Evolutionary conservation across 2,797 vertebrate species (phyloP).

Genomic region (Cichlasoma orientale): DNA sequence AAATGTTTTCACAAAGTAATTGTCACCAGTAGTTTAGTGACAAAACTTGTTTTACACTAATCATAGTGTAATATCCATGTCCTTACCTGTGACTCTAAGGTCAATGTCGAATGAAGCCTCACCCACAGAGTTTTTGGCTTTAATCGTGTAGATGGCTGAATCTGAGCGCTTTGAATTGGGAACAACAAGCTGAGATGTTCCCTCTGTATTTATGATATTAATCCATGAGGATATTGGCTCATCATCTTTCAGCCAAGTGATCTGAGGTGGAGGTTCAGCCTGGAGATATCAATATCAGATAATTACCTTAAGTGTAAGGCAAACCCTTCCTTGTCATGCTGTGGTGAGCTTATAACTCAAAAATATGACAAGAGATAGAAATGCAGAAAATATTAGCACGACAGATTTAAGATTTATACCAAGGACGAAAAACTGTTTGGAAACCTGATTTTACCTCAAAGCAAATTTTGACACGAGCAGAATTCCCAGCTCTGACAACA

Average conservation of each 20-base stretch:
- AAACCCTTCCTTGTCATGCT: background rate
- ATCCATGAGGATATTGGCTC: conserved; percentile 77
- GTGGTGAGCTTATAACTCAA: conserved; percentile 5
- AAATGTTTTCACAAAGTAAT: background rate
- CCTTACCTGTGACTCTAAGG: conserved; percentile 87
- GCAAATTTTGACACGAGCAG: conserved; percentile 79
- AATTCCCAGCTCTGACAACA: conserved; percentile 83
- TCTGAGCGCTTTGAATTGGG: conserved; percentile 81
- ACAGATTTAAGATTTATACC: background rate
- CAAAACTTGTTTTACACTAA: background rate
- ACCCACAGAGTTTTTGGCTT: conserved; percentile 78
- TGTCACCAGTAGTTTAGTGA: background rate
- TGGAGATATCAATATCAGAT: conserved; percentile 55
- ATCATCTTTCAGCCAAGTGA: conserved; percentile 88
- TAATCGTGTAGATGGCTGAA: conserved; percentile 82
- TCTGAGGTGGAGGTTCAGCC: conserved; percentile 83
- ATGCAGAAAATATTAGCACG: background rate
- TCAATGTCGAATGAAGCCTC: conserved; percentile 81
- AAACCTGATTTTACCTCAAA: conserved; percentile 79
- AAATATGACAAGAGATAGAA: background rate
- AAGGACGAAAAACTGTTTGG: background rate
- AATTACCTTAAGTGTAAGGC: conserved; percentile 12
- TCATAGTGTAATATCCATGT: background rate
- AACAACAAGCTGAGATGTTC: conserved; percentile 84
- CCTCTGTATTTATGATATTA: conserved; percentile 73